Evolutionary conservation across 1,140 invertebrate species (phyloP).

Genomic region (Zaprionus taronus): DNA sequence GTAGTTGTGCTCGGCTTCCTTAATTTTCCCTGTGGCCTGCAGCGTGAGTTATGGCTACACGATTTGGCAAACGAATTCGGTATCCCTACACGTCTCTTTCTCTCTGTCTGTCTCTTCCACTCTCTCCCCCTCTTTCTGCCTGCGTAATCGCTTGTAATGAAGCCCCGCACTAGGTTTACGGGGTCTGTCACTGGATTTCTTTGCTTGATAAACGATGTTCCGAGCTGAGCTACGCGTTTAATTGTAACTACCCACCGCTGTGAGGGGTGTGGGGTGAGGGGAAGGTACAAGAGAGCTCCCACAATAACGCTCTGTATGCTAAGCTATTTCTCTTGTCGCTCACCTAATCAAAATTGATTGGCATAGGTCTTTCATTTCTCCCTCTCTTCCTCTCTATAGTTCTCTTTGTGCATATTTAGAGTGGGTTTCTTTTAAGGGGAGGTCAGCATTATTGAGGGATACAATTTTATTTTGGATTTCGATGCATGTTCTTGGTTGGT

Average conservation of each 20-base stretch:
- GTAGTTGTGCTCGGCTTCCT: conserved; percentile 81
- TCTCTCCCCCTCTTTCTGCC: not conserved
- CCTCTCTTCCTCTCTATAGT: not conserved
- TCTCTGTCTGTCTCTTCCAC: not conserved
- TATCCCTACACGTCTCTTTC: not conserved
- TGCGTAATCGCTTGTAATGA: conserved; percentile 74
- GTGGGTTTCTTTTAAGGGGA: not conserved
- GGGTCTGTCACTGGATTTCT: conserved; percentile 15
- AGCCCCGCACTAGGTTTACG: conserved; percentile 56
- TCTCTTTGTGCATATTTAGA: not conserved
- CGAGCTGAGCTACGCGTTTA: conserved; percentile 64
- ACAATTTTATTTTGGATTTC: not conserved
- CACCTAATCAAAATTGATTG: conserved; percentile 73
- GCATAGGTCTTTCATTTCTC: conserved; percentile 2
- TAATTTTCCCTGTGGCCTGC: conserved; percentile 68
- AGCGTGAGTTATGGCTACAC: conserved; percentile 70
- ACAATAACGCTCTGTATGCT: conserved; percentile 26
- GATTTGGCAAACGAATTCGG: conserved; percentile 19
- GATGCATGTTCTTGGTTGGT: not conserved
- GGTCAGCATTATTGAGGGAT: not conserved
- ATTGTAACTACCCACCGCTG: conserved; percentile 68
- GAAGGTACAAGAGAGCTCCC: not conserved
- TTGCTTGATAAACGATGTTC: conserved; percentile 71
- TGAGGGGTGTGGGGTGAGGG: not conserved
- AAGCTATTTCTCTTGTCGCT: conserved; percentile 46